Percentiles rank a stretch among this genome's conserved stretches.
These are phyloP conservation scores for Drymonia ruficornis DNA, from an alignment of 2,888 invertebrate species.

Conservation along the genomic window DNA sequence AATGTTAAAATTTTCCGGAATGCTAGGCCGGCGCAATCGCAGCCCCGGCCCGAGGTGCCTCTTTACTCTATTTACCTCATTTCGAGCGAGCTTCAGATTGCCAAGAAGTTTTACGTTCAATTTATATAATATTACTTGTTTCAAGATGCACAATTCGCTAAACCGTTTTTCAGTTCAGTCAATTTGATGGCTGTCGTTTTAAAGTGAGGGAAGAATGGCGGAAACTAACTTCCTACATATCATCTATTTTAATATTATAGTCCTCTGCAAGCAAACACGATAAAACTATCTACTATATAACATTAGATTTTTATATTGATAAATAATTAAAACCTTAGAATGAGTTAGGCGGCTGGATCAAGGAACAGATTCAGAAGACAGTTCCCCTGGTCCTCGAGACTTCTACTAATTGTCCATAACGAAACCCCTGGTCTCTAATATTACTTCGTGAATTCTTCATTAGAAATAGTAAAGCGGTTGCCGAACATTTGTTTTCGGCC, in stretches of 20 bases:
- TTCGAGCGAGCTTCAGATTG: constrained; percentile 67
- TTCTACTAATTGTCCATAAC: no score
- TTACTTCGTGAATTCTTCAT: no score
- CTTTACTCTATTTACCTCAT: constrained; percentile 70
- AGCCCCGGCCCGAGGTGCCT: constrained; percentile 48
- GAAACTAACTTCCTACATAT: background rate
- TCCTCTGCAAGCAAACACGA: no score
- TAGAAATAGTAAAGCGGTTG: no score
- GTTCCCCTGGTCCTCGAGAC: no score
- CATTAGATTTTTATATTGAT: no score
- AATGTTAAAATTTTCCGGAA: constrained; percentile 59
- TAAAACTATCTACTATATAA: no score
- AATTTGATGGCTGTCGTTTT: constrained; percentile 39
- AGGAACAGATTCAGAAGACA: no score
- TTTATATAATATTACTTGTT: constrained; percentile 61
- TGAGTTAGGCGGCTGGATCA: no score
- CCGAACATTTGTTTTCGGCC: no score
- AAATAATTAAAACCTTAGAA: no score
- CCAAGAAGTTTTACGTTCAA: constrained; percentile 69
- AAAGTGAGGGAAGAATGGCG: background rate
- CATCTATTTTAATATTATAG: background rate
- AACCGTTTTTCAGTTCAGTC: constrained; percentile 28
- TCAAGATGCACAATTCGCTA: constrained; percentile 47
- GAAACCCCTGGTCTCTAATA: no score
- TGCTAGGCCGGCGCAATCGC: constrained; percentile 62